phyloP scores from a whole-genome alignment of 1,140 invertebrate genomes.

The Anthonomus grandis region DNA sequence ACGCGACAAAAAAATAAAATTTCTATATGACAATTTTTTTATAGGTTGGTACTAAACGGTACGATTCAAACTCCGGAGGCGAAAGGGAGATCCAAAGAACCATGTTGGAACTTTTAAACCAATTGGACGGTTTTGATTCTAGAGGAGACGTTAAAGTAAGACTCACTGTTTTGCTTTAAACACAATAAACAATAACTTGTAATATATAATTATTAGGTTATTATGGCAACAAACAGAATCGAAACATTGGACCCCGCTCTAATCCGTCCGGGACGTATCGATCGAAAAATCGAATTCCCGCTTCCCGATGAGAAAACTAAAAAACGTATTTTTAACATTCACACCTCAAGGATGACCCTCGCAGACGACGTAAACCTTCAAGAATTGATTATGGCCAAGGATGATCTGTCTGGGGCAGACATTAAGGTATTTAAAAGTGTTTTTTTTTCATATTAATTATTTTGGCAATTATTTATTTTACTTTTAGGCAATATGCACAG shows the following conservation, averaged over 20 bases:
- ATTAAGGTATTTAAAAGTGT: slow-evolving; percentile 61
- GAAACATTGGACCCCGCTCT: slow-evolving; percentile 98
- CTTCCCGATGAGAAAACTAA: slow-evolving; percentile 99
- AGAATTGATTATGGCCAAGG: slow-evolving; percentile 98
- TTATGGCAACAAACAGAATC: slow-evolving; percentile 99
- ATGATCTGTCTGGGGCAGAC: slow-evolving; percentile 97
- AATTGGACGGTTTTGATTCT: slow-evolving; percentile 98
- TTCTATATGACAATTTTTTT: too few species aligned
- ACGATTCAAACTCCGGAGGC: slow-evolving; percentile 99
- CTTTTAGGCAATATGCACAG: slow-evolving; percentile 96
- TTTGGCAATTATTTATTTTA: background rate
- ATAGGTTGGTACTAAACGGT: slow-evolving; percentile 87
- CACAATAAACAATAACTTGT: background rate
- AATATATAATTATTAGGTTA: slow-evolving; percentile 63
- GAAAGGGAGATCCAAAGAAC: slow-evolving; percentile 99
- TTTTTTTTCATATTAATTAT: background rate
- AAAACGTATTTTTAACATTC: slow-evolving; percentile 95
- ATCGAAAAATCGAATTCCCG: slow-evolving; percentile 99
- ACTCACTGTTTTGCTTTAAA: background rate
- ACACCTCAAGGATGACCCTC: slow-evolving; percentile 97
- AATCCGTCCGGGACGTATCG: slow-evolving; percentile 97
- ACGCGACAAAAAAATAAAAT: too few species aligned
- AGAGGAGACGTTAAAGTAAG: slow-evolving; percentile 90
- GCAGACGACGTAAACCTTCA: slow-evolving; percentile 96
- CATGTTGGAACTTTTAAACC: slow-evolving; percentile 99